phyloP scores from a whole-genome alignment of 2,113 vertebrate species.

The Haliaeetus leucogaster region DNA sequence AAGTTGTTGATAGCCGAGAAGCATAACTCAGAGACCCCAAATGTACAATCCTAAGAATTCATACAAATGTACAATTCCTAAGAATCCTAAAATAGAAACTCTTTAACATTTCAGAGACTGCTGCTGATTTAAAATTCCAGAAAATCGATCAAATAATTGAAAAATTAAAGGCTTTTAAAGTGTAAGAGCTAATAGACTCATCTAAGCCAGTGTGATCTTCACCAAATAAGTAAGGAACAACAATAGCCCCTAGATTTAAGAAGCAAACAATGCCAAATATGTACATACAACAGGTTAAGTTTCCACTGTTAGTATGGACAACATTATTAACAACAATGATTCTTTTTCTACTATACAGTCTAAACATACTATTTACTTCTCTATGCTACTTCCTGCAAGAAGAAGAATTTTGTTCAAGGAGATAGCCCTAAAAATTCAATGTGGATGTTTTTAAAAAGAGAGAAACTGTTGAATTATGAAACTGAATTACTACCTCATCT shows the following conservation, averaged over 20 bases:
- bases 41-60: background rate
- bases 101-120: background rate
- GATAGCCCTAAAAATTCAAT: background rate
- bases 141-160: background rate
- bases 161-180: background rate
- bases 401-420: background rate
- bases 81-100: background rate
- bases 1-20: background rate
- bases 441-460: background rate
- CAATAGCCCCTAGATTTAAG: background rate
- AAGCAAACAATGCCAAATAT: background rate
- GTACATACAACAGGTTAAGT: background rate
- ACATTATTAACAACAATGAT: background rate
- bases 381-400: background rate
- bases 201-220: background rate
- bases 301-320: background rate
- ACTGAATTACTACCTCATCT: constrained; percentile 83
- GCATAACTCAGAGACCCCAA: background rate
- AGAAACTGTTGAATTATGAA: background rate
- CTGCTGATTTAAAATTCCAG: background rate
- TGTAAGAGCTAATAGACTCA: background rate
- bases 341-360: background rate
- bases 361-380: background rate
- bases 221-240: background rate
- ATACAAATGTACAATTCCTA: background rate